phyloP scores from a whole-genome alignment of 2,888 invertebrate species.

The Caenorhabditis sp. region DNA sequence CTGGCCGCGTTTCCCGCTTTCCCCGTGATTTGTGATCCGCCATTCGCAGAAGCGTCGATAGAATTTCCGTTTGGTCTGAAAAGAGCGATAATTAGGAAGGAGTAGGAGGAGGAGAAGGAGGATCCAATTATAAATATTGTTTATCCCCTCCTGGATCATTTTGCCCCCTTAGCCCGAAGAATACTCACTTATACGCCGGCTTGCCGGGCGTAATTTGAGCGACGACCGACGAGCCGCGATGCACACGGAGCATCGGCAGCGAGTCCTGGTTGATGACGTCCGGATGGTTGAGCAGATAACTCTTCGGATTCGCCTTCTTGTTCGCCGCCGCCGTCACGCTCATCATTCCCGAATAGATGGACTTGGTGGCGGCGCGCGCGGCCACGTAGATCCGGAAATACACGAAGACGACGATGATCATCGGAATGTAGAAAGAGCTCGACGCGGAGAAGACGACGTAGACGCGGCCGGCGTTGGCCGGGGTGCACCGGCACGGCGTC shows the following conservation, averaged over 20 bases:
- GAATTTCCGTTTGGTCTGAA: constrained; percentile 52
- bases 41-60: constrained; percentile 25
- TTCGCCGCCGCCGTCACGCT: constrained; percentile 72
- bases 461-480: constrained; percentile 90
- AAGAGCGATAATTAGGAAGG: too few relatives aligned
- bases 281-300: constrained; percentile 75
- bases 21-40: constrained; percentile 30
- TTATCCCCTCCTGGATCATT: too few relatives aligned
- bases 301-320: constrained; percentile 77
- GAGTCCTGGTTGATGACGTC: constrained; percentile 72
- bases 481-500: constrained; percentile 85
- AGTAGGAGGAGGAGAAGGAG: too few relatives aligned
- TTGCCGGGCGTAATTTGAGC: constrained; percentile 48
- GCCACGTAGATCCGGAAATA: constrained; percentile 97
- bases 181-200: constrained; percentile 54
- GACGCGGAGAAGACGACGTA: constrained; percentile 90
- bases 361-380: constrained; percentile 82
- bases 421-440: constrained; percentile 97
- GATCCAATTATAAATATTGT: constrained; percentile 54
- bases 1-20: constrained; percentile 11
- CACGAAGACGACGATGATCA: constrained; percentile 97
- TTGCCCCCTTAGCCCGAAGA: too few relatives aligned
- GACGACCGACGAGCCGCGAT: constrained; percentile 73
- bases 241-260: constrained; percentile 76
- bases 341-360: constrained; percentile 75